Conservation (phyloP, 2,888 invertebrate species). For the Leucania comma region DNA sequence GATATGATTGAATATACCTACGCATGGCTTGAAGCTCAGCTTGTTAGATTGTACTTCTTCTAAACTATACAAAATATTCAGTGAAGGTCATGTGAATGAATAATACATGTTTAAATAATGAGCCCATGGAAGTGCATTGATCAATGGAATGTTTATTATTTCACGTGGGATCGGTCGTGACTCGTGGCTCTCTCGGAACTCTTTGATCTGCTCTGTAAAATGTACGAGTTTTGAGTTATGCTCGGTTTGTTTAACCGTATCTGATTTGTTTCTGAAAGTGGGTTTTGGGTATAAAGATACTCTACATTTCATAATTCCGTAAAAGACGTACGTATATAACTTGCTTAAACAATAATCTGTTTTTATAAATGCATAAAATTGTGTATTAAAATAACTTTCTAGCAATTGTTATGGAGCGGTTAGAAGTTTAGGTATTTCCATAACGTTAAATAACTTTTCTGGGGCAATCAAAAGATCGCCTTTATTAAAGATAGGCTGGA, state of each 20-base stretch:
- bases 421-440: too few species aligned
- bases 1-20: background rate
- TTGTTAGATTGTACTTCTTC: background rate
- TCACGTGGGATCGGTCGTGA: background rate
- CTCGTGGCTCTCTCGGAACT: slow-evolving; percentile 3
- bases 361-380: background rate
- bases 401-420: background rate
- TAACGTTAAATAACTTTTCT: too few species aligned
- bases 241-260: slow-evolving; percentile 12
- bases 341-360: too few species aligned
- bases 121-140: slow-evolving; percentile 7
- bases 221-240: slow-evolving; percentile 35
- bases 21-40: background rate
- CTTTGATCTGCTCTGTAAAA: slow-evolving; percentile 37
- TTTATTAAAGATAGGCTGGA: background rate
- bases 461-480: background rate
- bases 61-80: background rate
- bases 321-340: background rate
- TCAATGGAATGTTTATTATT: slow-evolving; percentile 26
- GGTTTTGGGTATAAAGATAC: slow-evolving; percentile 1
- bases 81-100: background rate
- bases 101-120: slow-evolving; percentile 1
- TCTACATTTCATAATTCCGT: background rate
- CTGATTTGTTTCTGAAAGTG: slow-evolving; percentile 30
- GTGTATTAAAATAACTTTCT: background rate